Percentiles rank a stretch among this genome's conserved stretches.
phyloP scores from a whole-genome alignment of 2,113 vertebrate genomes.

The Pionites leucogaster region DNA sequence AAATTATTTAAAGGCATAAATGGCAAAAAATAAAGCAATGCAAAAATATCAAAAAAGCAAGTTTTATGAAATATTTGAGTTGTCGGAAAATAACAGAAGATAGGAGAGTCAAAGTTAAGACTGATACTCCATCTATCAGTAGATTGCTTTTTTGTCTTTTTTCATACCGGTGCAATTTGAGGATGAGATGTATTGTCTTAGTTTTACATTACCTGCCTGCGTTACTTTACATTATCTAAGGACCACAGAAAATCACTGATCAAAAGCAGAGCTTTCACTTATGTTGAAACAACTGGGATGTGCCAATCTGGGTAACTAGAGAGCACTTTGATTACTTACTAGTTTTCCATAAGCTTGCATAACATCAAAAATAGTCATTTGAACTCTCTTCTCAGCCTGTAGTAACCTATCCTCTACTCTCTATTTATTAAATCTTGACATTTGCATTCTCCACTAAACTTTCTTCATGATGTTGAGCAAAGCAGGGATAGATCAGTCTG shows the following conservation, averaged over 20 bases:
- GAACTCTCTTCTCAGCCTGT: not conserved
- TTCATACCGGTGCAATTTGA: not conserved
- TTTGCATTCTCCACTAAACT: not conserved
- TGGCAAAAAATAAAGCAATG: not conserved
- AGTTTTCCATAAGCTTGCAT: not conserved
- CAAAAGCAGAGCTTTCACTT: not conserved
- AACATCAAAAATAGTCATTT: not conserved
- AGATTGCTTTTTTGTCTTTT: not conserved
- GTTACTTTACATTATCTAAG: not conserved
- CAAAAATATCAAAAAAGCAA: not conserved
- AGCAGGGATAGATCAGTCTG: conserved; percentile 17
- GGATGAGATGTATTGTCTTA: not conserved
- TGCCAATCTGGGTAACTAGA: not conserved
- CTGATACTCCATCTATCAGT: not conserved
- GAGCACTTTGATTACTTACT: not conserved
- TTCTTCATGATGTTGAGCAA: not conserved
- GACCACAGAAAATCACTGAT: not conserved
- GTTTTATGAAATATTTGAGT: not conserved
- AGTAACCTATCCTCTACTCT: not conserved
- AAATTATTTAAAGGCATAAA: not conserved
- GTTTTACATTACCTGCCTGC: not conserved
- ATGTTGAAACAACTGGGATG: not conserved
- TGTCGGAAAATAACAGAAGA: not conserved
- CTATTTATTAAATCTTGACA: not conserved
- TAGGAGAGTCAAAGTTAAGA: not conserved